Base-by-base conservation (phyloP, 2,888 invertebrate species). In the Bimastos eiseni region DNA sequence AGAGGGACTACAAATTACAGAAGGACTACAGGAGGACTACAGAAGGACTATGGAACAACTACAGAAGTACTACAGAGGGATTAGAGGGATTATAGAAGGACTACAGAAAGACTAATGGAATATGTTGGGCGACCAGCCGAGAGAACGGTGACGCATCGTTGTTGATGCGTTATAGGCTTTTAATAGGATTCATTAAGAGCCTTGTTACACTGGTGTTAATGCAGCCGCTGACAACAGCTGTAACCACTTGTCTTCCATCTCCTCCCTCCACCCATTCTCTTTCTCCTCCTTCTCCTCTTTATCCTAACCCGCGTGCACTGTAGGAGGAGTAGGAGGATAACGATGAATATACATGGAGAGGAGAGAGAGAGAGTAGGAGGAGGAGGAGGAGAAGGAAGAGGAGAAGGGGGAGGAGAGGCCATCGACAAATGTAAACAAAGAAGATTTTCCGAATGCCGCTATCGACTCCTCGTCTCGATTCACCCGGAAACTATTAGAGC, bases 161-260 rank as follows among this genome's bases (percentile, higher is more conserved):
- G 70, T 70, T 70, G 70, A 70, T 70, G 30, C 70, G 30, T 70
- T 70, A n/a, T n/a, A 30, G n/a, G 70, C 70, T 70, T 70, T n/a
- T 70, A 70, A 70, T 70, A n/a, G 70, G 70, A 70, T 30, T 70
- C 70, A 70, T 70, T n/a, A 70, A 70, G 70, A 70, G 70, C 70
- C 30, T 70, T 70, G 70, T 70, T 70, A 30, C 70, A 70, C 70
- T 70, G 70, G 70, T 70, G 70, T 70, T 70, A n/a, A 70, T 70
- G 70, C 70, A n/a, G 70, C 70, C 70, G n/a, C 70, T n/a, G n/a
- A 70, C 70, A 70, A n/a, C 70, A 70, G 70, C 70, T 70, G 70
- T n/a, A 70, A 70, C 70, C 70, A 70, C 70, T 70, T n/a, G 70
- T 11, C 5, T 70, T n/a, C n/a, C 70, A 6, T n/a, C 70, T 70